Base-by-base conservation (phyloP, 2,797 vertebrate species). In the Eptatretus atami region DNA sequence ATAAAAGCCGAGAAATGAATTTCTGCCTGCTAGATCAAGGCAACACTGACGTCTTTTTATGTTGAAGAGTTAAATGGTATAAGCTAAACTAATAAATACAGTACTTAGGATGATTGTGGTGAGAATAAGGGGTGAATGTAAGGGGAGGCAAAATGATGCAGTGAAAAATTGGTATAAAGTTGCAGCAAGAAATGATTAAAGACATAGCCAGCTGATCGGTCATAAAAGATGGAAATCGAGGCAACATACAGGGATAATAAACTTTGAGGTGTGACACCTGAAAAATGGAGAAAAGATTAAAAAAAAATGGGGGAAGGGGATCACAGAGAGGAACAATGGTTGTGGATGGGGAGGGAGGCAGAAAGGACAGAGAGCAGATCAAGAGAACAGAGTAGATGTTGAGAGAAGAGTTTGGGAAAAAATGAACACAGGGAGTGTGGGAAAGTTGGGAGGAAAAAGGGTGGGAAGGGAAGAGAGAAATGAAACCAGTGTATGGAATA, bases 251-350 rank as follows among this genome's bases (percentile, higher is more conserved):
- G 83, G 87, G 83, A 86, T 92, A 96, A 93, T 81, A 94, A 84
- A 92, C 86, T 94, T 87, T 93, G 88, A 82, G 88, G 88, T 86
- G 87, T 90, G 84, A 95, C 86, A 88, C 93, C 86, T 94, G 92
- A 94, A 83, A 83, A 84, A 82, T 83, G 80, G 79, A 79, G 78
- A 80, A 80, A 8, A 24, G 55, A 60, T 6, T 13, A 15, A 15
- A 57, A 15, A 3, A 19, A 57, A 14, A 19, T 14, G 78, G 83
- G 82, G 86, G 84, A 92, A 84, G n/a, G 86, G 84, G 84, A 82
- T 86, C 81, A 86, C 19, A 24, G 55, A 24, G 55, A 24, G 55
- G 55, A 60, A 76, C 82, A n/a, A 84, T 92, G 90, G 84, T 86
- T 93, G 86, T 93, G 90, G 90, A 84, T 80, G 92, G 86, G 86